Conservation (phyloP, 1,140 invertebrate genomes). For the Ectropis grisescens region DNA sequence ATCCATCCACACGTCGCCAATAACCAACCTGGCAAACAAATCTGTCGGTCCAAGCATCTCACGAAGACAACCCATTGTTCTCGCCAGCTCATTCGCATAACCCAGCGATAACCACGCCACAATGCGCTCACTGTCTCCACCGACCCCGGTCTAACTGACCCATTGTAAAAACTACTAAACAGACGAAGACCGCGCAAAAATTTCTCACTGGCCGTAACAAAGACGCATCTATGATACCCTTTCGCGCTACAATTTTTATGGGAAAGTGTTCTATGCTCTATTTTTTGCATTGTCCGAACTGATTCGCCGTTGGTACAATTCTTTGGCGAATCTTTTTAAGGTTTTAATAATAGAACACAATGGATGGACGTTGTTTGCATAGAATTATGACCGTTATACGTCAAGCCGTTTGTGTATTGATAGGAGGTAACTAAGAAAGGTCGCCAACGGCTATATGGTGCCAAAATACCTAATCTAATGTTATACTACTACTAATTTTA, state of each 20-base stretch:
- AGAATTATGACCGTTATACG: conserved; percentile 37
- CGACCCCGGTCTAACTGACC: conserved; percentile 42
- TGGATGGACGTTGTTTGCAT: conserved; percentile 25
- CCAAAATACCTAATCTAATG: no score
- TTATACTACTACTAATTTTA: no score
- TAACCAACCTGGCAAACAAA: no score
- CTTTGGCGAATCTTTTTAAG: conserved; percentile 50
- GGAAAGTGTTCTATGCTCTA: conserved; percentile 57
- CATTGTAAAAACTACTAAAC: conserved; percentile 46
- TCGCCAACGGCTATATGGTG: no score
- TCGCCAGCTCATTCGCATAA: conserved; percentile 45
- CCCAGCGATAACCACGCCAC: conserved; percentile 35
- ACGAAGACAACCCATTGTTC: conserved; percentile 39
- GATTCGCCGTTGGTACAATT: conserved; percentile 56
- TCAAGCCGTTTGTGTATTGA: no score
- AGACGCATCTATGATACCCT: conserved; percentile 39
- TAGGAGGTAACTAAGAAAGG: no score
- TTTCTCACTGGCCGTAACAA: conserved; percentile 60
- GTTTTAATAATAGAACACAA: conserved; percentile 48
- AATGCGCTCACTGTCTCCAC: conserved; percentile 34
- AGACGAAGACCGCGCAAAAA: conserved; percentile 36
- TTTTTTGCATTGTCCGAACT: conserved; percentile 66
- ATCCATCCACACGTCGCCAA: conserved; percentile 5
- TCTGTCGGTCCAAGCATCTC: conserved; percentile 20
- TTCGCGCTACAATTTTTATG: conserved; percentile 55